Percentiles rank a stretch among this genome's conserved stretches.
phyloP scores from a whole-genome alignment of 2,113 vertebrate genomes.

The Collichthys lucidus region DNA sequence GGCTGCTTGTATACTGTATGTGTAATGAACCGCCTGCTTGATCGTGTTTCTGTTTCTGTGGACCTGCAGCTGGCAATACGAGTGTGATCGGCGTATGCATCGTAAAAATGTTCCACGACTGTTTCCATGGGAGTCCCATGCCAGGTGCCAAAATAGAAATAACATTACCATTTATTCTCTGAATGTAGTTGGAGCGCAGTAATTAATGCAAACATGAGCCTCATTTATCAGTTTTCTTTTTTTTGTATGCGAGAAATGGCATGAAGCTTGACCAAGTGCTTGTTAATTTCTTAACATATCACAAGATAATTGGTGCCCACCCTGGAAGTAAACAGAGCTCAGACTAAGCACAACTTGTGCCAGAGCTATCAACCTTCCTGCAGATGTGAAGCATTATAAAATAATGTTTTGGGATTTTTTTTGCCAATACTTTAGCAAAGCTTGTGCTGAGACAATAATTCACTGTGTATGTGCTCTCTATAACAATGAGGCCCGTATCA shows the following conservation, averaged over 20 bases:
- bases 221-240: slow-evolving; percentile 60
- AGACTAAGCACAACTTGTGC: slow-evolving; percentile 16
- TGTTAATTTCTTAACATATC: slow-evolving; percentile 64
- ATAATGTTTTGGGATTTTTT: slow-evolving; percentile 31
- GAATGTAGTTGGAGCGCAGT: slow-evolving; percentile 34
- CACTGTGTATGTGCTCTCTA: slow-evolving; percentile 35
- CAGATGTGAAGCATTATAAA: slow-evolving; percentile 46
- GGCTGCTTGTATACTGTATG: slow-evolving; percentile 1
- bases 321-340: slow-evolving; percentile 44
- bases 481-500: slow-evolving; percentile 54
- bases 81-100: slow-evolving; percentile 38
- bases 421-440: slow-evolving; percentile 27
- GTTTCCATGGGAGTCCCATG: slow-evolving; percentile 39
- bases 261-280: slow-evolving; percentile 38
- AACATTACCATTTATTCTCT: slow-evolving; percentile 63
- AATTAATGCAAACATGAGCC: slow-evolving; percentile 56
- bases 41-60: slow-evolving; percentile 20
- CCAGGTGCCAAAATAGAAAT: slow-evolving; percentile 55
- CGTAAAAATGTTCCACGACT: slow-evolving; percentile 12
- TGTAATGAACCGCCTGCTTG: not conserved
- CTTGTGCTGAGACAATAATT: slow-evolving; percentile 28
- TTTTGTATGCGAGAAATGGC: slow-evolving; percentile 35
- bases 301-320: slow-evolving; percentile 48
- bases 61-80: slow-evolving; percentile 51
- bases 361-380: slow-evolving; percentile 31